Conservation (phyloP, 92 coral and sea anemone species). For the Porites cylindrica region DNA sequence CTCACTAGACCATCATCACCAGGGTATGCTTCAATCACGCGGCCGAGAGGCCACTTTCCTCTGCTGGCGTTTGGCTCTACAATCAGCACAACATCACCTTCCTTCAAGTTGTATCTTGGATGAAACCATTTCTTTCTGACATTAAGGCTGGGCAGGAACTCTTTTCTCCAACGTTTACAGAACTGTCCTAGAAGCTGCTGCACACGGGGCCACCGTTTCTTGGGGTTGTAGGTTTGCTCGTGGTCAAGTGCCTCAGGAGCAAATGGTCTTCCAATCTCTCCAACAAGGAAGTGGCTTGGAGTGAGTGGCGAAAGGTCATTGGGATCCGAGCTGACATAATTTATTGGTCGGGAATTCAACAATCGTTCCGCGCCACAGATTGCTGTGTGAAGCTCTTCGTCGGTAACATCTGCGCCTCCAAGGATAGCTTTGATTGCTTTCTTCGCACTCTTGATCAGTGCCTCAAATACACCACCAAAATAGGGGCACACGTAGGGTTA, state of each 20-base stretch:
- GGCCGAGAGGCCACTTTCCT: slow-evolving; percentile 70
- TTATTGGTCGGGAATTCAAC: slow-evolving; percentile 66
- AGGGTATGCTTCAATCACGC: slow-evolving; percentile 37
- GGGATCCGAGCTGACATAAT: slow-evolving; percentile 63
- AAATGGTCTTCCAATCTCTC: slow-evolving; percentile 69
- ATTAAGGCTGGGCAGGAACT: slow-evolving; percentile 71
- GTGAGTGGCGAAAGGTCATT: slow-evolving; percentile 63
- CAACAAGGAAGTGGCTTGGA: slow-evolving; percentile 69
- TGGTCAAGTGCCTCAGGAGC: slow-evolving; percentile 54
- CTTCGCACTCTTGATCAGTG: slow-evolving; percentile 71
- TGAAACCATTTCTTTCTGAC: slow-evolving; percentile 67
- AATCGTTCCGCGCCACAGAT: slow-evolving; percentile 68
- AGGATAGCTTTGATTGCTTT: slow-evolving; percentile 56
- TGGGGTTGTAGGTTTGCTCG: slow-evolving; percentile 58
- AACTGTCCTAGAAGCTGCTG: slow-evolving; percentile 67
- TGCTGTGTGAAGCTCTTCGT: slow-evolving; percentile 74
- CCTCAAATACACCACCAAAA: slow-evolving; percentile 71
- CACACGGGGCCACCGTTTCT: slow-evolving; percentile 69
- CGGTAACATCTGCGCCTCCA: slow-evolving; percentile 46
- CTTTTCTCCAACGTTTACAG: slow-evolving; percentile 71
- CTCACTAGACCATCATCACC: slow-evolving; percentile 63
- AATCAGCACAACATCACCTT: slow-evolving; percentile 69
- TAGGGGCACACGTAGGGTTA: slow-evolving; percentile 68
- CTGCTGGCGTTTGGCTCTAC: slow-evolving; percentile 54
- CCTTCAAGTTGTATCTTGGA: slow-evolving; percentile 47